Base-by-base conservation (phyloP, 2,797 vertebrate genomes). In the Halcyon leucocephala region DNA sequence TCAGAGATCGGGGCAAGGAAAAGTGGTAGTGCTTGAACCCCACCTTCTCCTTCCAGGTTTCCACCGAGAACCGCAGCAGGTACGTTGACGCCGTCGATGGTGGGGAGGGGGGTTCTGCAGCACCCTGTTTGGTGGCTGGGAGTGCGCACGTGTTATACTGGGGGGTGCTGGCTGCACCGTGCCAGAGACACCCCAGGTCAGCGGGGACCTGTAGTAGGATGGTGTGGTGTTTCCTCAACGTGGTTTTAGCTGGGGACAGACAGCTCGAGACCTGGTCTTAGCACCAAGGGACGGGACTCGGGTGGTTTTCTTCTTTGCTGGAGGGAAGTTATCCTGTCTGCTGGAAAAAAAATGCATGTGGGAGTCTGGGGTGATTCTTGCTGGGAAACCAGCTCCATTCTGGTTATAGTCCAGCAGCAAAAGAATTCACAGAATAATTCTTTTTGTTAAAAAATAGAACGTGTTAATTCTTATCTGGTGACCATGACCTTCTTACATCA, bases 141-240 rank as follows among this genome's bases (percentile, higher is more conserved):
- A 49, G 31, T 2, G 3, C 1, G 17, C 12, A 7, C 8, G 10
- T 21, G 41, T 41, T n/a, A 52, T 26, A 6, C 6, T 0, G 1
- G 7, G 35, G 19, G n/a, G 19, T 31, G 46, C 52, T 39, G 31
- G 39, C 7, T 15, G 62, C 42, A 29, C 49, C 0, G 0, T 29
- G 42, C 42, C 25, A 44, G 52, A 28, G 46, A 4, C 33, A 22
- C 7, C 37, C 22, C 74, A 6, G 13, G 25, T 39, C 28, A 70
- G 52, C 2, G 14, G 26, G 72, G 42, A 25, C 44, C 33, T 26
- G 12, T 5, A 37, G 6, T 2, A 17, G 46, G 39, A 29, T 25
- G 29, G 18, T 22, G 41, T 22, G 8, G 25, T 1, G 6, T 48
- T 84, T 41, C 49, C 37, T 15, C 26, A 49, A 42, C 60, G 39